Conservation (phyloP, 2,113 vertebrate species). For the Diadophis punctatus region DNA sequence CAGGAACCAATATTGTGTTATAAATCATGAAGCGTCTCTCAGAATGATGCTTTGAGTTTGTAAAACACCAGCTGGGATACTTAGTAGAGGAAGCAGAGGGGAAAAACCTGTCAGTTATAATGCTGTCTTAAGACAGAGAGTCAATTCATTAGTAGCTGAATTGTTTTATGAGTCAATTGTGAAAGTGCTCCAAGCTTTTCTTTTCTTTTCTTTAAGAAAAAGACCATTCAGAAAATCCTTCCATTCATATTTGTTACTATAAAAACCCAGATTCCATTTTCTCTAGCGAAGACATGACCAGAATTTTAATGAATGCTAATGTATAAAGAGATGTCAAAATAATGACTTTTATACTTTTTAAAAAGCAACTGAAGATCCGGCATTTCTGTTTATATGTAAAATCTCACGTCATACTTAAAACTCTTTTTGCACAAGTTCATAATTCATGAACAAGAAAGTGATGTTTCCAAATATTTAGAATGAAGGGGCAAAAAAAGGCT, state of each 20-base stretch:
- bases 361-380: background rate
- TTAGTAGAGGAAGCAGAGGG: slow-evolving; percentile 33
- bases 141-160: slow-evolving; percentile 44
- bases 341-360: slow-evolving; percentile 10
- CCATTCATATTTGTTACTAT: slow-evolving; percentile 15
- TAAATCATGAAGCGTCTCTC: background rate
- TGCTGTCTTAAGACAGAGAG: slow-evolving; percentile 25
- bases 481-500: rapidly evolving
- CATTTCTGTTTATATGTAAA: background rate
- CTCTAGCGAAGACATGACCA: background rate
- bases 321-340: background rate
- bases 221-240: slow-evolving; percentile 22
- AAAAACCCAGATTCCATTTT: slow-evolving; percentile 31
- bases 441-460: background rate
- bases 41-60: slow-evolving; percentile 30
- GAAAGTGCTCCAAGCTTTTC: slow-evolving; percentile 22
- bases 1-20: background rate
- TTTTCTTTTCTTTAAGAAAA: slow-evolving; percentile 20
- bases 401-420: background rate
- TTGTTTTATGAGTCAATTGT: slow-evolving; percentile 33
- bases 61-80: slow-evolving; percentile 21
- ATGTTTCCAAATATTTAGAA: background rate
- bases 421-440: background rate
- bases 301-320: slow-evolving; percentile 23
- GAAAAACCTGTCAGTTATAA: slow-evolving; percentile 27